phyloP scores from a whole-genome alignment of 2,797 vertebrate species.

The Pogoniulus pusillus region DNA sequence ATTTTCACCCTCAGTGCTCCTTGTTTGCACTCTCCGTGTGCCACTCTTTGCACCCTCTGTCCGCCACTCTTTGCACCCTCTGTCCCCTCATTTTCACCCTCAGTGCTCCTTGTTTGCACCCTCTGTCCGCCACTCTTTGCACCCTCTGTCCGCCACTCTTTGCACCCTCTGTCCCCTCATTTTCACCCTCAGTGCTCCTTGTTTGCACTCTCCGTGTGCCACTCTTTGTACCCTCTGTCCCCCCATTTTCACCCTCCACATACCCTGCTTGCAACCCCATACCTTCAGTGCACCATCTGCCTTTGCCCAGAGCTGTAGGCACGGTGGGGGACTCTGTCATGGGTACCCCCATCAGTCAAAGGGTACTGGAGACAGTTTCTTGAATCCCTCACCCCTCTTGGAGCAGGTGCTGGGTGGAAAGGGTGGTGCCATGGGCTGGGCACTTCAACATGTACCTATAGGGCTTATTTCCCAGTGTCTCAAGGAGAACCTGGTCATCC shows the following conservation, averaged over 20 bases:
- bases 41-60: not conserved
- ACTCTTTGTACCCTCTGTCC: not conserved
- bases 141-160: too few relatives aligned
- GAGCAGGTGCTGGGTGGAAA: not conserved
- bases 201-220: rapidly evolving
- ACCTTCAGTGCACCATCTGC: rapidly evolving
- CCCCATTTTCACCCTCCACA: rapidly evolving
- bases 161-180: too few relatives aligned
- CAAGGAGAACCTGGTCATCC: rapidly evolving
- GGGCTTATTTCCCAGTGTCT: too few relatives aligned
- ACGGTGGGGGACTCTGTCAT: not conserved
- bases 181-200: not conserved
- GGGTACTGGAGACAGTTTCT: rapidly evolving
- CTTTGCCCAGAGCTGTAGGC: not conserved
- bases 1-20: not conserved
- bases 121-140: rapidly evolving
- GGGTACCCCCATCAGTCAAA: rapidly evolving
- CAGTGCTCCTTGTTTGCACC: too few relatives aligned
- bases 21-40: rapidly evolving
- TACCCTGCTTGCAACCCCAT: rapidly evolving
- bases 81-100: not conserved
- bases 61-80: too few relatives aligned
- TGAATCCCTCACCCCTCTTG: rapidly evolving
- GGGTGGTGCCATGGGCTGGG: not conserved
- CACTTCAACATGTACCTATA: rapidly evolving